Conservation (phyloP, 1,140 invertebrate species). For the Rhizoglyphus robini region DNA sequence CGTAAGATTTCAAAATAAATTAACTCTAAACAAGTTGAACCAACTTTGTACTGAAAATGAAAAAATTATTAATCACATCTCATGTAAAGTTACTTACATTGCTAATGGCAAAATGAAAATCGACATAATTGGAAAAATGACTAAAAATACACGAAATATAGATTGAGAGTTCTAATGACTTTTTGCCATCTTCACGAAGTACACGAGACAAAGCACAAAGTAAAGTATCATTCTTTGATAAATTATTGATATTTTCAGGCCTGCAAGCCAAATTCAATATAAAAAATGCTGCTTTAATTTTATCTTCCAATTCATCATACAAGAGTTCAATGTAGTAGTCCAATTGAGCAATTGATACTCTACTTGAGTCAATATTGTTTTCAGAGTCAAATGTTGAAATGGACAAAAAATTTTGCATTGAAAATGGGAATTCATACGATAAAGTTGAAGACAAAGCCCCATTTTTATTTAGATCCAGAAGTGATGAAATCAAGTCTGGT, state of each 20-base stretch:
- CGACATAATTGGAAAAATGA: constrained; percentile 88
- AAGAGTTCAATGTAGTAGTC: constrained; percentile 89
- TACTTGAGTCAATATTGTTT: background rate
- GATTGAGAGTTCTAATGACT: constrained; percentile 85
- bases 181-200: constrained; percentile 88
- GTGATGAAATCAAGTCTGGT: background rate
- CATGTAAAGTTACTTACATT: constrained; percentile 29
- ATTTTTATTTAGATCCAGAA: background rate
- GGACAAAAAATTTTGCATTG: background rate
- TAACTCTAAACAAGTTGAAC: constrained; percentile 87
- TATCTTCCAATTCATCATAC: constrained; percentile 86
- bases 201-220: constrained; percentile 86
- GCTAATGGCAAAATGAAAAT: constrained; percentile 82
- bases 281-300: constrained; percentile 77
- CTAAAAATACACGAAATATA: constrained; percentile 95
- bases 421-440: background rate
- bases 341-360: constrained; percentile 25
- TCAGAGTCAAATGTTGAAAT: background rate
- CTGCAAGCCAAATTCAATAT: constrained; percentile 70
- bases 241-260: constrained; percentile 81
- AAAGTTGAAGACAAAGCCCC: background rate
- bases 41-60: constrained; percentile 49
- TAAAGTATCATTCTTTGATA: constrained; percentile 88
- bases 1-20: constrained; percentile 83
- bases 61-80: background rate